Evolutionary conservation across 2,797 vertebrate species (phyloP).

Genomic region (Chelmon rostratus): DNA sequence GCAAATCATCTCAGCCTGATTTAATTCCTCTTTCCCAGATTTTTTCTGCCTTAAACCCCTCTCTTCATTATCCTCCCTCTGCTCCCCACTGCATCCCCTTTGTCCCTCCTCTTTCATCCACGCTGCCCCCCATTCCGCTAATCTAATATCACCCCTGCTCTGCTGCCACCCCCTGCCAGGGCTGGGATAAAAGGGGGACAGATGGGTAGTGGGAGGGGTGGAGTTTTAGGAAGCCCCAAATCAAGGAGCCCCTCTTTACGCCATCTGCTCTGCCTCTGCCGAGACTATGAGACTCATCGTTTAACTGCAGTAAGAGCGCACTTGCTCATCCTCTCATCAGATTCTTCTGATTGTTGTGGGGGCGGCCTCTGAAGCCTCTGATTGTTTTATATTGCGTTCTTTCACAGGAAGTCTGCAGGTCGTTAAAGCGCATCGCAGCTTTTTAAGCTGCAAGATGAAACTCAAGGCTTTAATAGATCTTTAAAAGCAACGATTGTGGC

Average conservation of each 20-base stretch:
- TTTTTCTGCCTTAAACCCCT: conserved; percentile 70
- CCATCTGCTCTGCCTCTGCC: conserved; percentile 84
- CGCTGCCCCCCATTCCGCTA: conserved; percentile 72
- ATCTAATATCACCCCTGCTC: conserved; percentile 82
- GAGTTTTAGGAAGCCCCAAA: conserved; percentile 80
- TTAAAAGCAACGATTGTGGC: background rate
- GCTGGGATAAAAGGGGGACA: conserved; percentile 83
- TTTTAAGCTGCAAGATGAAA: background rate
- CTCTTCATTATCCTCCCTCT: conserved; percentile 71
- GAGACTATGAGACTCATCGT: conserved; percentile 71
- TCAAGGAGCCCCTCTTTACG: conserved; percentile 81
- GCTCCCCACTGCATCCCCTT: conserved; percentile 66
- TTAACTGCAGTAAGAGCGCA: conserved; percentile 56
- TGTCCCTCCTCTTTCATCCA: conserved; percentile 79
- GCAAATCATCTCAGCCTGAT: conserved; percentile 63
- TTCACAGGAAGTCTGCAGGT: conserved; percentile 9
- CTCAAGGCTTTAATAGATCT: background rate
- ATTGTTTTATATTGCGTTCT: conserved; percentile 33
- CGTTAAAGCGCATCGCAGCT: background rate
- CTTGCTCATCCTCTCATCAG: conserved; percentile 63
- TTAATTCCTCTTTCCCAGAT: conserved; percentile 67
- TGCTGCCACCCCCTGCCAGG: conserved; percentile 78
- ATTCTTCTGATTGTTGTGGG: conserved; percentile 55
- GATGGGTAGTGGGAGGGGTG: conserved; percentile 85
- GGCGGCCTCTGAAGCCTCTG: conserved; percentile 7